Conservation (phyloP, 2,888 invertebrate genomes). For the Sesia apiformis region DNA sequence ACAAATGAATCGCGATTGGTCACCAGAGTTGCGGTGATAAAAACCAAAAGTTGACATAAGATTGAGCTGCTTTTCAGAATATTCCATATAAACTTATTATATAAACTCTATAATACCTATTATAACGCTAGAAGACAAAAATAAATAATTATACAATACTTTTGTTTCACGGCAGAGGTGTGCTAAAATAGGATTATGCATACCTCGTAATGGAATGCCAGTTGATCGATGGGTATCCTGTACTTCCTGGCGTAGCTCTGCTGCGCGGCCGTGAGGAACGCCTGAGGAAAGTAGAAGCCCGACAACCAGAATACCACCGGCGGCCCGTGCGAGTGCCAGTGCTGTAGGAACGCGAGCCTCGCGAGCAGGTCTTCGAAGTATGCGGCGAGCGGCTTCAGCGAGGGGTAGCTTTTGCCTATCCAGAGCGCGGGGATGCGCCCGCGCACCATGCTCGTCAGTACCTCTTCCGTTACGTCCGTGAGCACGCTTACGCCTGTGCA, state of each 20-base stretch:
- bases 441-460: constrained; percentile 86
- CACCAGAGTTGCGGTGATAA: no score
- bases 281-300: constrained; percentile 96
- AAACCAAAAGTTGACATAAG: no score
- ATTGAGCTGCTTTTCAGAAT: no score
- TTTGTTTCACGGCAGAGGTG: no score
- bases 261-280: constrained; percentile 93
- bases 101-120: no score
- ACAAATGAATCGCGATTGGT: no score
- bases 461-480: constrained; percentile 89
- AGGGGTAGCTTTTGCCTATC: constrained; percentile 92
- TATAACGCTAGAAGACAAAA: no score
- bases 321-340: constrained; percentile 88
- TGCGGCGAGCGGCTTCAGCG: constrained; percentile 90
- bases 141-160: no score
- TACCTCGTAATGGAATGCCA: constrained; percentile 87
- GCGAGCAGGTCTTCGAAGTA: constrained; percentile 90
- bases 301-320: constrained; percentile 92
- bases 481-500: constrained; percentile 86
- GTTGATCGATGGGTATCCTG: constrained; percentile 91
- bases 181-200: no score
- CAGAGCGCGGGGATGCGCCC: constrained; percentile 89
- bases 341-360: constrained; percentile 87
- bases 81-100: no score
- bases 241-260: constrained; percentile 95